Conservation (phyloP, 92 coral and sea anemone species). For the Heteractis magnifica region DNA sequence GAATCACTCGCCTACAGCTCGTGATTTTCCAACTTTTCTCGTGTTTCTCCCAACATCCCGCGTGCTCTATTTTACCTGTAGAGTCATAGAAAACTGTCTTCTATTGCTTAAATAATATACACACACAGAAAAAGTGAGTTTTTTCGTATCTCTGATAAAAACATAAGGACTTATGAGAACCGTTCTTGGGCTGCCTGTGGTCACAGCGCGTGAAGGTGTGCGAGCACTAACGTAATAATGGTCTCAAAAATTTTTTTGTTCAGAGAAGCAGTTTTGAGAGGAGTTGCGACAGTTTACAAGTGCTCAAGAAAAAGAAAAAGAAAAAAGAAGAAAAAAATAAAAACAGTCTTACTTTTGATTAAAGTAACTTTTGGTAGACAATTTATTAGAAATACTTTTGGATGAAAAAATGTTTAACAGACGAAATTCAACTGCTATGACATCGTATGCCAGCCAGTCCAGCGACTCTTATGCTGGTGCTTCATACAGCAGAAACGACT, state of each 20-base stretch:
- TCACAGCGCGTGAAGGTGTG: not conserved
- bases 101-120: too few species aligned
- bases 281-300: not conserved
- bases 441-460: not conserved
- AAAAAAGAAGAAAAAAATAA: too few species aligned
- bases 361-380: too few species aligned
- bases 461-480: not conserved
- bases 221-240: constrained; percentile 3
- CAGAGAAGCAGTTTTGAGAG: not conserved
- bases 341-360: too few species aligned
- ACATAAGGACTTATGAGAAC: not conserved
- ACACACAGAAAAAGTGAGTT: too few species aligned
- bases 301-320: not conserved
- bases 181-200: not conserved
- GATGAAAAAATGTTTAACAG: not conserved
- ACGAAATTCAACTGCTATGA: not conserved
- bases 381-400: too few species aligned
- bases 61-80: too few species aligned
- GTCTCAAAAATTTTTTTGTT: not conserved
- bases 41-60: too few species aligned
- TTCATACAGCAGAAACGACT: not conserved
- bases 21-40: too few species aligned
- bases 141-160: too few species aligned
- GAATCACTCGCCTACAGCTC: too few species aligned
- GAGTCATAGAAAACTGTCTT: too few species aligned